phyloP scores from a whole-genome alignment of 2,113 vertebrate species.

The Calyptomena viridis region DNA sequence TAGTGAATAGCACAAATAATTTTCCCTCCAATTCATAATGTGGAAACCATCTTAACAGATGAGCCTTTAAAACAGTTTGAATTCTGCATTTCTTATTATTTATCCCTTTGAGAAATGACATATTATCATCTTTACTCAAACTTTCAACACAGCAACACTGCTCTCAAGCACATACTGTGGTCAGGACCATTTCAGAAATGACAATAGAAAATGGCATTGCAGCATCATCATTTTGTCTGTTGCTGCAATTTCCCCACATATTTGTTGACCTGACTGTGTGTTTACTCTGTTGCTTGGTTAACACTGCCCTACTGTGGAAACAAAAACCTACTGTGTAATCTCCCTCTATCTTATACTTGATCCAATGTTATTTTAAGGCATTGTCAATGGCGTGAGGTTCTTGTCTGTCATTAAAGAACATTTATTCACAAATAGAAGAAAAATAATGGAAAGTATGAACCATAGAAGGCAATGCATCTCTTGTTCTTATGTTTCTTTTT shows the following conservation, averaged over 20 bases:
- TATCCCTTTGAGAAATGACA: background rate
- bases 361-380: background rate
- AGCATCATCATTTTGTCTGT: background rate
- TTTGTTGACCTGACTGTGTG: background rate
- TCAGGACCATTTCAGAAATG: background rate
- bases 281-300: background rate
- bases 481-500: background rate
- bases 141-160: background rate
- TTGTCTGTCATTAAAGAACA: background rate
- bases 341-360: background rate
- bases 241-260: background rate
- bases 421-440: background rate
- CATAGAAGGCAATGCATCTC: background rate
- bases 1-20: background rate
- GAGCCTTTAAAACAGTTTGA: background rate
- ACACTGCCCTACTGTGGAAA: background rate
- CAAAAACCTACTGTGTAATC: background rate
- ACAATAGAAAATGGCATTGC: background rate
- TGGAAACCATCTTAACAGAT: background rate
- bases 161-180: background rate
- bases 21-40: background rate
- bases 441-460: background rate
- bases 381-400: background rate
- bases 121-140: background rate
- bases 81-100: background rate